Evolutionary conservation across 2,113 vertebrate species (phyloP).

Genomic region (Odobenus rosmarus): DNA sequence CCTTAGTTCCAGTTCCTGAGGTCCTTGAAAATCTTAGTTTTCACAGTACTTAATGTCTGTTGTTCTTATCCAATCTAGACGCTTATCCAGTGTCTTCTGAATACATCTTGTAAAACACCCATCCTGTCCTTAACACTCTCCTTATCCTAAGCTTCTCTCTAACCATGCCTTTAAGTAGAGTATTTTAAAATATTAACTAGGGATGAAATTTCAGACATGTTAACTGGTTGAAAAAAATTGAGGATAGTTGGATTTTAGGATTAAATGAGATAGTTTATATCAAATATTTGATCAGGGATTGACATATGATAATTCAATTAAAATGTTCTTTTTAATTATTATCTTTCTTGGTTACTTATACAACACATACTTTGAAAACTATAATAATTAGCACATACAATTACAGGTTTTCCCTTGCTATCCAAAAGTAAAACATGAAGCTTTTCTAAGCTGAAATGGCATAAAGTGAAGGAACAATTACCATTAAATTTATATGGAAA

Average conservation of each 20-base stretch:
- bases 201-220: neutral
- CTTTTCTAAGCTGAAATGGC: neutral
- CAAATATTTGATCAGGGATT: neutral
- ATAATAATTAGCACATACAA: neutral
- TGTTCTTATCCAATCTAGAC: neutral
- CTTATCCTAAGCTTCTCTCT: neutral
- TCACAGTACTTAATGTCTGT: neutral
- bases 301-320: neutral
- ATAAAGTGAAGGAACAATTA: neutral
- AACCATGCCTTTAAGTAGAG: neutral
- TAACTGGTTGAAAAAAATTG: neutral
- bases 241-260: neutral
- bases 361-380: neutral
- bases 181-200: conserved; percentile 26
- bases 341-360: neutral
- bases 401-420: neutral
- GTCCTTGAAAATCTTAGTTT: neutral
- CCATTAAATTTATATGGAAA: neutral
- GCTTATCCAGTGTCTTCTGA: neutral
- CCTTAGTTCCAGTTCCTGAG: neutral
- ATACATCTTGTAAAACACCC: neutral
- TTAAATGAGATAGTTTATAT: conserved; percentile 9
- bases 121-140: neutral
- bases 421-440: neutral
- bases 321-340: neutral